Conservation (phyloP, 2,797 vertebrate genomes). For the Sebastes glaucus region DNA sequence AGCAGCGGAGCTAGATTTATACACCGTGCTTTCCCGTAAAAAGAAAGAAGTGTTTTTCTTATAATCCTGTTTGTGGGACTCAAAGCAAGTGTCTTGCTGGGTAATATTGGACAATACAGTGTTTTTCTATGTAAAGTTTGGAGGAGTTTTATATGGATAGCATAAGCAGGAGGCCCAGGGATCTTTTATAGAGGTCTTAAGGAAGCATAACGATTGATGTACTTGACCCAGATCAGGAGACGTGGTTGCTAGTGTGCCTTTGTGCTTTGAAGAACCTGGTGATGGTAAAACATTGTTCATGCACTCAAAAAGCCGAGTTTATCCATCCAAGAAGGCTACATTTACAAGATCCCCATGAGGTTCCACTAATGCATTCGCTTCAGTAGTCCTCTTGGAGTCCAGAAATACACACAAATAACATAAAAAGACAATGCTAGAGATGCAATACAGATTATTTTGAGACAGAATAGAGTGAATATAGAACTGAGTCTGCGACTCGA, state of each 20-base stretch:
- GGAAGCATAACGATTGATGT: not conserved
- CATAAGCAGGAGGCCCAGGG: too few species aligned
- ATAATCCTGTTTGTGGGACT: not conserved
- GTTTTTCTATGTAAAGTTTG: too few species aligned
- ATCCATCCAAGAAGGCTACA: not conserved
- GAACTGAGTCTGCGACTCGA: not conserved
- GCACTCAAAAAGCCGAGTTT: not conserved
- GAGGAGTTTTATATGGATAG: too few species aligned
- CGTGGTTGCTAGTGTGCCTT: not conserved
- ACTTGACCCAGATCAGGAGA: not conserved
- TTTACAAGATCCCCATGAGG: not conserved
- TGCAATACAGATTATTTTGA: not conserved
- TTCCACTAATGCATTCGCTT: not conserved
- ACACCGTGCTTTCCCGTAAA: not conserved
- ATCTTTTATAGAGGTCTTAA: not conserved
- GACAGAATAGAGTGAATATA: not conserved
- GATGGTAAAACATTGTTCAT: not conserved
- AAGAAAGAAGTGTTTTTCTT: not conserved
- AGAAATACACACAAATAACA: not conserved
- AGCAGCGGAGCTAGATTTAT: not conserved
- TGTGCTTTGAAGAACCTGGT: not conserved
- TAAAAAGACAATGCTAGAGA: not conserved
- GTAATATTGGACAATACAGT: not conserved
- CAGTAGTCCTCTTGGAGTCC: not conserved
- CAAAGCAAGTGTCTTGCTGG: not conserved